Percentiles rank a stretch among this genome's conserved stretches.
These are phyloP conservation scores for Hylaea fasciaria DNA, from an alignment of 2,888 invertebrate species.

Conservation along the genomic window DNA sequence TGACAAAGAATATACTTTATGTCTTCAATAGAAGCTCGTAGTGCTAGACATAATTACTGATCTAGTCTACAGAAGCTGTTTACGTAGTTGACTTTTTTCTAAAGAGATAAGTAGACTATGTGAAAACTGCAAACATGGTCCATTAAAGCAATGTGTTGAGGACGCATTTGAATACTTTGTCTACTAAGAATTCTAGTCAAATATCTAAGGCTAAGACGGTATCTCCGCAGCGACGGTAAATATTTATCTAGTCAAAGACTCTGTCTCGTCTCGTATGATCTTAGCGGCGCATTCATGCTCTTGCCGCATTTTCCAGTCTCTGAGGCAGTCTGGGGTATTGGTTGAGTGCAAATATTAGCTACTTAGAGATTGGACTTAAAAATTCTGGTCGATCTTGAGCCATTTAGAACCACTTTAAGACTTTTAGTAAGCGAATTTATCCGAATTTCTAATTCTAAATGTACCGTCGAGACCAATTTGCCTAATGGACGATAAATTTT, in stretches of 20 bases:
- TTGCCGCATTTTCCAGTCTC: constrained; percentile 37
- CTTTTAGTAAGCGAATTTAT: constrained; percentile 14
- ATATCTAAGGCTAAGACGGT: constrained; percentile 35
- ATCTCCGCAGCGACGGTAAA: constrained; percentile 36
- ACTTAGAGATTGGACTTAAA: constrained; percentile 13
- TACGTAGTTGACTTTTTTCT: not conserved
- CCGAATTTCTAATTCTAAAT: constrained; percentile 25
- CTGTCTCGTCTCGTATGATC: constrained; percentile 40
- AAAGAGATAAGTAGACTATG: no score
- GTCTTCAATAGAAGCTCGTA: constrained; percentile 27
- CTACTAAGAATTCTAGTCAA: constrained; percentile 34
- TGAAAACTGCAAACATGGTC: no score
- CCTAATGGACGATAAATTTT: constrained; percentile 33
- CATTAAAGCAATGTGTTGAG: no score
- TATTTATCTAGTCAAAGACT: constrained; percentile 44
- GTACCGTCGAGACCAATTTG: constrained; percentile 28
- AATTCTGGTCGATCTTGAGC: constrained; percentile 1
- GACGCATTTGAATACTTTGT: no score
- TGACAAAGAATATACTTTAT: constrained; percentile 54
- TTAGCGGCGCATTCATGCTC: constrained; percentile 32
- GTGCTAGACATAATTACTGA: constrained; percentile 10
- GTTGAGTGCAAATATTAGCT: constrained; percentile 31
- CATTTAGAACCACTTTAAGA: not conserved
- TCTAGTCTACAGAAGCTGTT: constrained; percentile 6
- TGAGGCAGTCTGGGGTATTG: constrained; percentile 25